Evolutionary conservation across 2,888 invertebrate genomes (phyloP).

Genomic region (Amiota mariae): DNA sequence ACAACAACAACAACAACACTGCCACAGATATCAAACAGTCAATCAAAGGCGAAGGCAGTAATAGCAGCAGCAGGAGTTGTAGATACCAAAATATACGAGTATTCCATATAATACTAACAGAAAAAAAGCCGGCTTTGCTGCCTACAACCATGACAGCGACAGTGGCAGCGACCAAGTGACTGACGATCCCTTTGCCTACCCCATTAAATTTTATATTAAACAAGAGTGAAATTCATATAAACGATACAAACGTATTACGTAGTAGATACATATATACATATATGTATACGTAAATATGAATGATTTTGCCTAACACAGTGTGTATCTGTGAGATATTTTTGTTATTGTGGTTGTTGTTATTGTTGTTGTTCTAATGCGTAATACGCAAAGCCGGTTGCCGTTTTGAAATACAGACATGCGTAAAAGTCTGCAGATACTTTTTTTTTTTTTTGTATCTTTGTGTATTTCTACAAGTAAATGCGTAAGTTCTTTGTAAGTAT

Average conservation of each 20-base stretch:
- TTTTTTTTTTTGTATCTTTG: too few species aligned
- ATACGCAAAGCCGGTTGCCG: slow-evolving; percentile 55
- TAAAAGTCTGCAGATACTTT: slow-evolving; percentile 40
- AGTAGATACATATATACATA: neutral
- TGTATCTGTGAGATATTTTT: slow-evolving; percentile 23
- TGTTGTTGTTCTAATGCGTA: neutral
- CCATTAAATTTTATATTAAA: slow-evolving; percentile 68
- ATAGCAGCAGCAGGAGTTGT: slow-evolving; percentile 21
- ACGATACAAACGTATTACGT: neutral
- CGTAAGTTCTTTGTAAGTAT: too few species aligned
- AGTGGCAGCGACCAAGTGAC: slow-evolving; percentile 30
- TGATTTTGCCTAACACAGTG: neutral
- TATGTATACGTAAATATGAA: neutral
- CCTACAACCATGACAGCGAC: slow-evolving; percentile 31
- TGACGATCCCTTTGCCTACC: slow-evolving; percentile 63
- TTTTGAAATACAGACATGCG: slow-evolving; percentile 53
- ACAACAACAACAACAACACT: neutral
- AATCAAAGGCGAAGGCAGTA: neutral
- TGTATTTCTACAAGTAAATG: too few species aligned
- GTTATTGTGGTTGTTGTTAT: neutral
- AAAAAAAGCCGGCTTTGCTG: slow-evolving; percentile 11
- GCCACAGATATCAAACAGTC: slow-evolving; percentile 7
- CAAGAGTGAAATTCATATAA: slow-evolving; percentile 31
- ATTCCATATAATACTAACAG: slow-evolving; percentile 35
- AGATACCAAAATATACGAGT: slow-evolving; percentile 26